Evolutionary conservation across 2,797 vertebrate genomes (phyloP).

Genomic region (Rhinichthys osculus): DNA sequence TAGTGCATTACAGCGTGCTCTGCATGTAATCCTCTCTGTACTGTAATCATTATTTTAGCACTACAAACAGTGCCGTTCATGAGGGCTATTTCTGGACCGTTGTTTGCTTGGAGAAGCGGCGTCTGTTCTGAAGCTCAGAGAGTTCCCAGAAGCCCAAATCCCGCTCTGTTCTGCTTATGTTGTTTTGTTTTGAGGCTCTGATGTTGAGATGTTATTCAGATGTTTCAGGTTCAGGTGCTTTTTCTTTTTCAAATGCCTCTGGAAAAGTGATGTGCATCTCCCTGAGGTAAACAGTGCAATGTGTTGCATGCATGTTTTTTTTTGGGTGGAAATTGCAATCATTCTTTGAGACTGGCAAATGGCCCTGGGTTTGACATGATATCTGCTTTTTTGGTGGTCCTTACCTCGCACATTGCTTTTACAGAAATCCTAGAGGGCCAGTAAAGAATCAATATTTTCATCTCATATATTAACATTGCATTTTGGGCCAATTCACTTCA

Average conservation of each 20-base stretch:
- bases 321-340: slow-evolving; percentile 68
- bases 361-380: slow-evolving; percentile 58
- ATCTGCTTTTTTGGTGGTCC: slow-evolving; percentile 56
- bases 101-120: slow-evolving; percentile 80
- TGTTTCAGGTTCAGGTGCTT: slow-evolving; percentile 57
- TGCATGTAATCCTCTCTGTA: slow-evolving; percentile 66
- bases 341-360: slow-evolving; percentile 63
- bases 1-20: slow-evolving; percentile 64
- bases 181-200: slow-evolving; percentile 75
- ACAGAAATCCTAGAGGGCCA: slow-evolving; percentile 64
- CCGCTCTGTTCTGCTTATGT: slow-evolving; percentile 72
- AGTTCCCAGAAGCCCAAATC: slow-evolving; percentile 79
- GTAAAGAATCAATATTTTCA: slow-evolving; percentile 72
- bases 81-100: slow-evolving; percentile 78
- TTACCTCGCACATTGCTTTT: slow-evolving; percentile 63
- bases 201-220: slow-evolving; percentile 74
- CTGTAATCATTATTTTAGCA: slow-evolving; percentile 75
- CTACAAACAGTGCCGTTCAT: slow-evolving; percentile 73
- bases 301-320: slow-evolving; percentile 57
- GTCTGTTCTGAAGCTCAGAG: slow-evolving; percentile 75
- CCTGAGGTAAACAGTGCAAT: slow-evolving; percentile 64
- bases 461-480: slow-evolving; percentile 60
- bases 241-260: slow-evolving; percentile 64
- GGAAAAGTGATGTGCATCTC: slow-evolving; percentile 60
- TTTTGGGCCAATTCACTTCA: slow-evolving; percentile 58